Evolutionary conservation across 2,888 invertebrate genomes (phyloP).

Genomic region (Homarus gammarus): DNA sequence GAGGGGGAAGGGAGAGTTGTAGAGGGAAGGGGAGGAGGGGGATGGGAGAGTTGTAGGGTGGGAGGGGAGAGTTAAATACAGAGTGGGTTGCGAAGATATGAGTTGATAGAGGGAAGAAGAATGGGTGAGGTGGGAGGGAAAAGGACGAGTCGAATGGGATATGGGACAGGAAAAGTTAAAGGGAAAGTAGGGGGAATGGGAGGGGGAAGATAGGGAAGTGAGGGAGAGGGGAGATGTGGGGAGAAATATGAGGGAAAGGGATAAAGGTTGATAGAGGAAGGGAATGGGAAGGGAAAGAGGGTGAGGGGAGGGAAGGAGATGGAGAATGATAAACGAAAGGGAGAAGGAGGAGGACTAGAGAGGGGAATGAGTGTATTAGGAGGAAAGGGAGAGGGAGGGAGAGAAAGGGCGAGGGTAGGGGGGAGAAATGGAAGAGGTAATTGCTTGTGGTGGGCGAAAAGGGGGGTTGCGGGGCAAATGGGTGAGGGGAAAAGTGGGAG

Average conservation of each 20-base stretch:
- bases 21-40: background rate
- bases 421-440: background rate
- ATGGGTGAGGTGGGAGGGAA: too few relatives aligned
- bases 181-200: background rate
- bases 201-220: background rate
- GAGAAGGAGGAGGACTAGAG: background rate
- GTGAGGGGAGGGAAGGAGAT: background rate
- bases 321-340: background rate
- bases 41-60: background rate
- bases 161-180: too few relatives aligned
- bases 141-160: too few relatives aligned
- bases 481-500: background rate
- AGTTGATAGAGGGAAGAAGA: conserved; percentile 11
- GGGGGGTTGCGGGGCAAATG: background rate
- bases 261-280: background rate
- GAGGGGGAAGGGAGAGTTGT: background rate
- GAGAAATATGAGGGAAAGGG: background rate
- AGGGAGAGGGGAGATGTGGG: too few relatives aligned
- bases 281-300: background rate
- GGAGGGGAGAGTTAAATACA: background rate
- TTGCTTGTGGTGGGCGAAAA: too few relatives aligned
- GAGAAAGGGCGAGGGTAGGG: too few relatives aligned
- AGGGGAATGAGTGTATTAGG: too few relatives aligned
- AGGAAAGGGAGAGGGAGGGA: conserved; percentile 5
- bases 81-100: too few relatives aligned